Evolutionary conservation across 2,113 vertebrate genomes (phyloP), one percentile per base, ranked within the genome.

Genomic region (Heterocephalus glaber): DNA sequence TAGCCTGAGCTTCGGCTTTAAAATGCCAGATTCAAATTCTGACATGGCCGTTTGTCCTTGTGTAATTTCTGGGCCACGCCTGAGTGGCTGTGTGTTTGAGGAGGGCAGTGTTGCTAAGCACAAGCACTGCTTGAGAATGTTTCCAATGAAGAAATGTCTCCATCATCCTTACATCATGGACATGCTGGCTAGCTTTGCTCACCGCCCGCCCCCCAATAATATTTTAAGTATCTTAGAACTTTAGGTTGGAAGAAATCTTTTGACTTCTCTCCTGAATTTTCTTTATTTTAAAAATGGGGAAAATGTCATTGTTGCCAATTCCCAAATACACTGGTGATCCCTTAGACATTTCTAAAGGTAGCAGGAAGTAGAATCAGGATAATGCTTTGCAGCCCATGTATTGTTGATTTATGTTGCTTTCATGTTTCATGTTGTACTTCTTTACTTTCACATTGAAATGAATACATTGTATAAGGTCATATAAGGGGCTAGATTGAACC

Each of bases 1-100:
- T 4, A 0, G 77, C 38, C 76, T 26, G 52, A 85, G 60, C 86
- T 17, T 54, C 93, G 52, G 68, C 81, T 97, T 92, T 95, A 72
- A 92, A 93, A 96, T 24, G 63, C 68, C 76, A 95, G 35, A 80
- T 92, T 97, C 97, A 77, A 92, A 74, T 47, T 94, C 87, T 63
- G 47, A 72, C 83, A 22, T 35, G 65, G 86, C 76, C 65, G 9
- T 66, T 96, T 82, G 66, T 89, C 41, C 85, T 61, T 52, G 33
- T 0, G 3, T 56, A 38, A 19, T 61, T 54, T 14, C 85, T 76
- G 30, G 77, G 61, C 19, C 38, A 61, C 4, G 30, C 84, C 63
- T 30, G 10, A 24, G 54, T 82, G 87, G 19, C 63, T 54, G 49
- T 63, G 52, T 3, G 0, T 72, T 49, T 38, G 14, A 56, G 60